Conservation (phyloP, 2,888 invertebrate species). For the Tridacna gigas region DNA sequence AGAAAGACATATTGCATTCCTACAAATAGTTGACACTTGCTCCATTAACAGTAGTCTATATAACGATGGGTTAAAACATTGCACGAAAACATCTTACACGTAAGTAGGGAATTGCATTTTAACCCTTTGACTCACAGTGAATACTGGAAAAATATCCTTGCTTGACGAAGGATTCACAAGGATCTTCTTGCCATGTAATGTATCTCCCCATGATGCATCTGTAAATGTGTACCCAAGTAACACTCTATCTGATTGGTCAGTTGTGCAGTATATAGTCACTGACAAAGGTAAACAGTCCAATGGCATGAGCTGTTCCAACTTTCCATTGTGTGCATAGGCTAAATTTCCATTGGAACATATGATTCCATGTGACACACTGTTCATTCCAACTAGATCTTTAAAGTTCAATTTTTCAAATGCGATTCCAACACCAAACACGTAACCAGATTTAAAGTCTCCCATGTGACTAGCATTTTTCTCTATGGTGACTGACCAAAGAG, state of each 20-base stretch:
- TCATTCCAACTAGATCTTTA: conserved; percentile 81
- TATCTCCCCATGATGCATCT: conserved; percentile 73
- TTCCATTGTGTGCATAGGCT: conserved; percentile 74
- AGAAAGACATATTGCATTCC: too few species aligned
- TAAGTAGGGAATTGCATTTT: conserved; percentile 82
- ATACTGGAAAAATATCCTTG: conserved; percentile 76
- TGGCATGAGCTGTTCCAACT: conserved; percentile 74
- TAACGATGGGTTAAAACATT: conserved; percentile 6
- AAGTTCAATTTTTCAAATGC: conserved; percentile 73
- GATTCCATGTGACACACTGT: conserved; percentile 75
- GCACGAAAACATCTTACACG: conserved; percentile 64
- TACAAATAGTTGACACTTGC: too few species aligned
- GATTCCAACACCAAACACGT: conserved; percentile 82
- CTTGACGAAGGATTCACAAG: conserved; percentile 68
- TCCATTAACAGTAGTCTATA: too few species aligned
- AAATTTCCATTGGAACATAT: conserved; percentile 78
- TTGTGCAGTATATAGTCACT: conserved; percentile 75
- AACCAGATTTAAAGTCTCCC: conserved; percentile 77
- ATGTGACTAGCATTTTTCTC: conserved; percentile 79
- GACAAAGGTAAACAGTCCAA: conserved; percentile 78
- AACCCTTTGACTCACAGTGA: conserved; percentile 82
- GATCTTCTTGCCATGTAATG: conserved; percentile 76
- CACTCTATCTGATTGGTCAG: conserved; percentile 72
- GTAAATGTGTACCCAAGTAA: conserved; percentile 78
- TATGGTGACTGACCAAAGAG: conserved; percentile 80